Conservation (phyloP, 2,797 vertebrate genomes). For the Pseudochaenichthys georgianus region DNA sequence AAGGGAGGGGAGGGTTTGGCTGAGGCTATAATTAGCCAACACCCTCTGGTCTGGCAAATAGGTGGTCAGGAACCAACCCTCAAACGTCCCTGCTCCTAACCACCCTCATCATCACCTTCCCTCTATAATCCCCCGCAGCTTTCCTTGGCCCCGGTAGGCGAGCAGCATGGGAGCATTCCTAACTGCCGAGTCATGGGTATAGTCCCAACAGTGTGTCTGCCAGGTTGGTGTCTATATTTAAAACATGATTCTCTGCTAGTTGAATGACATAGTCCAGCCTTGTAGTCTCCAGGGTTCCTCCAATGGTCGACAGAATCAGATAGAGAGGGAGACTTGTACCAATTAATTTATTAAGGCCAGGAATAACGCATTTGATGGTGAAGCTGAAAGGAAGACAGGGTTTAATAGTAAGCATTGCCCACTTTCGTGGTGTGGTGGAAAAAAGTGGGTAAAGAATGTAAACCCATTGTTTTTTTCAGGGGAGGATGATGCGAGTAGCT, state of each 20-base stretch:
- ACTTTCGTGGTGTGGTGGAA: too few relatives aligned
- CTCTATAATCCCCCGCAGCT: conserved; percentile 40
- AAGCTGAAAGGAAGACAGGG: not conserved
- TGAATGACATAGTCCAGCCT: conserved; percentile 64
- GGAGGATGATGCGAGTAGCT: too few relatives aligned
- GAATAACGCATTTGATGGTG: not conserved
- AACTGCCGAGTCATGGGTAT: conserved; percentile 66
- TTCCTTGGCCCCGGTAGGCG: conserved; percentile 48
- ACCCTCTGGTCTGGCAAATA: conserved; percentile 38
- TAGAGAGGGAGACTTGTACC: conserved; percentile 29
- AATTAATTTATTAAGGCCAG: conserved; percentile 6
- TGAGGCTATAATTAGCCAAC: conserved; percentile 73
- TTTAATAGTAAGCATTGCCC: too few relatives aligned
- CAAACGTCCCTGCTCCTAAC: conserved; percentile 12
- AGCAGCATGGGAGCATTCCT: conserved; percentile 67
- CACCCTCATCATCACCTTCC: conserved; percentile 11
- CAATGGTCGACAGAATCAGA: conserved; percentile 19
- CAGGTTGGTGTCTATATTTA: conserved; percentile 73
- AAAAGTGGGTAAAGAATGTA: too few relatives aligned
- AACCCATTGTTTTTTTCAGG: too few relatives aligned
- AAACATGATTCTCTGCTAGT: conserved; percentile 50
- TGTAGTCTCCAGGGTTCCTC: conserved; percentile 60
- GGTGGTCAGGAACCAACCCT: conserved; percentile 18
- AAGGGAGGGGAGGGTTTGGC: not conserved
- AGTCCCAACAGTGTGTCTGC: conserved; percentile 56